These are phyloP conservation scores for Hesperophylax magnus DNA, from an alignment of 1,140 invertebrate species.

Conservation along the genomic window DNA sequence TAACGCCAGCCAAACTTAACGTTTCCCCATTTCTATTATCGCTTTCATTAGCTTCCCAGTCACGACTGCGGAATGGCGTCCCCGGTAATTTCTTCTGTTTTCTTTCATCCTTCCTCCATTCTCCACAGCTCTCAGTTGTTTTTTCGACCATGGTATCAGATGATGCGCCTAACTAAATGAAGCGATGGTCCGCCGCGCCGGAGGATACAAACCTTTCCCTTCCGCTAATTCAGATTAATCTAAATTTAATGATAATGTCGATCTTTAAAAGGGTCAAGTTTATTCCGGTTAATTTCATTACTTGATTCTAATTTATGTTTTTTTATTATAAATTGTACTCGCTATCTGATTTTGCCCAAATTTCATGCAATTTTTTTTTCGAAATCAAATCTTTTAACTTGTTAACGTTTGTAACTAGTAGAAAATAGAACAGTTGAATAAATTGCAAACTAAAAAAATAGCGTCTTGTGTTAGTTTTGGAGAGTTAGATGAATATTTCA, in stretches of 20 bases:
- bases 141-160: slow-evolving; percentile 9
- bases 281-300: background rate
- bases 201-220: background rate
- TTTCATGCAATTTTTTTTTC: too few species aligned
- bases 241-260: background rate
- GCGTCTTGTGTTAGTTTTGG: too few species aligned
- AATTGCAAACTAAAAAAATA: too few species aligned
- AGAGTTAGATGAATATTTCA: too few species aligned
- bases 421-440: too few species aligned
- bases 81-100: slow-evolving; percentile 34
- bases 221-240: background rate
- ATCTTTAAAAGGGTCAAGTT: background rate
- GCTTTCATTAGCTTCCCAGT: slow-evolving; percentile 29
- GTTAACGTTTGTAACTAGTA: too few species aligned
- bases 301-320: too few species aligned
- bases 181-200: background rate
- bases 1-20: background rate
- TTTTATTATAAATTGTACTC: too few species aligned
- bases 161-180: slow-evolving; percentile 24
- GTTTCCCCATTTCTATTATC: slow-evolving; percentile 37
- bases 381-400: too few species aligned
- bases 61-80: slow-evolving; percentile 26
- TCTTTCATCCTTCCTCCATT: background rate
- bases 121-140: background rate
- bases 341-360: too few species aligned